These are phyloP conservation scores for Hydrozoanthus tunicans DNA, from an alignment of 64 coral and sea anemone species.

Conservation along the genomic window DNA sequence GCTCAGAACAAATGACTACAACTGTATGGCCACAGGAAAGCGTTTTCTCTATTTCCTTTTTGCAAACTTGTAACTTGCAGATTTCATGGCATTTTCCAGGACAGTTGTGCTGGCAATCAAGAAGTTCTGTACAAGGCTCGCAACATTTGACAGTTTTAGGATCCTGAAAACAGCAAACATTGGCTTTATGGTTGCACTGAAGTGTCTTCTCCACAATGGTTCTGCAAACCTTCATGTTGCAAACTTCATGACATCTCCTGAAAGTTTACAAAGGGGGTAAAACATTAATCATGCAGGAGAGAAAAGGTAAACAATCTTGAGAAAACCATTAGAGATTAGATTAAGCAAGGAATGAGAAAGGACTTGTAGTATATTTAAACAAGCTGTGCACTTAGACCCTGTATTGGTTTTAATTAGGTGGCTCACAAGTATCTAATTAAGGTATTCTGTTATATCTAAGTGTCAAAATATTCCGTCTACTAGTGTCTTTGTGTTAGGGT, in stretches of 20 bases:
- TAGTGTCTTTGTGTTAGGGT: no score
- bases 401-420: no score
- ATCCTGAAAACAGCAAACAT: conserved; percentile 2
- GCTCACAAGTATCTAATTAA: no score
- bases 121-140: not conserved
- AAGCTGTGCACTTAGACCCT: no score
- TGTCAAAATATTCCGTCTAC: no score
- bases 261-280: not conserved
- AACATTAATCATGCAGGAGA: no score
- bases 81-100: conserved; percentile 37
- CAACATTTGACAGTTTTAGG: not conserved
- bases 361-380: no score
- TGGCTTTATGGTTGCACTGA: conserved; percentile 10
- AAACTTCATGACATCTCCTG: not conserved
- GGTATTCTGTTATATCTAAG: no score
- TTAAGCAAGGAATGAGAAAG: no score
- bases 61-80: conserved; percentile 23
- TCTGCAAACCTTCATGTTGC: not conserved
- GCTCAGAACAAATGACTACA: conserved; percentile 25
- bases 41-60: conserved; percentile 34
- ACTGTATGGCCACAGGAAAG: conserved; percentile 53
- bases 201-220: conserved; percentile 47
- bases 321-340: no score
- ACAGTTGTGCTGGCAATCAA: conserved; percentile 60
- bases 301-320: no score